Conservation (phyloP, 92 coral and sea anemone genomes). For the Nematostella vectensis region DNA sequence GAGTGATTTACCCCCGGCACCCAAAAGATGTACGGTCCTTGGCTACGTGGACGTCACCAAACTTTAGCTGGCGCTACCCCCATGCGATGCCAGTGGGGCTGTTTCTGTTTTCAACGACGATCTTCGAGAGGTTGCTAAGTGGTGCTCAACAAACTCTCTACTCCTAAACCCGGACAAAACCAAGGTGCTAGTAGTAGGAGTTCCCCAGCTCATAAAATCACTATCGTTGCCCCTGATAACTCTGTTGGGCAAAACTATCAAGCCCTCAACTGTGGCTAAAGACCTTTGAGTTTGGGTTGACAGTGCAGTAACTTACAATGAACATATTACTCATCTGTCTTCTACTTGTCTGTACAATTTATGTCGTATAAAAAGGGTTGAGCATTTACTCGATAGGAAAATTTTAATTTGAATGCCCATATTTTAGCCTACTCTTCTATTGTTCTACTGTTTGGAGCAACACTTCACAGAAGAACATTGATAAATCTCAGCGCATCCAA, state of each 20-base stretch:
- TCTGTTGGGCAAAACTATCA: slow-evolving; percentile 35
- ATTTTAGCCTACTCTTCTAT: slow-evolving; percentile 28
- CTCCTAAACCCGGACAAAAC: slow-evolving; percentile 42
- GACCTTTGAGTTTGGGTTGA: slow-evolving; percentile 42
- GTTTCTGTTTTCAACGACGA: slow-evolving; percentile 20
- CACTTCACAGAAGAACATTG: slow-evolving; percentile 28
- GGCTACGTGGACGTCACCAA: slow-evolving; percentile 45
- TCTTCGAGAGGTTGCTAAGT: slow-evolving; percentile 14
- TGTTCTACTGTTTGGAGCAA: slow-evolving; percentile 47
- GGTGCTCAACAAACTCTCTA: slow-evolving; percentile 33
- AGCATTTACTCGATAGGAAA: slow-evolving; percentile 35
- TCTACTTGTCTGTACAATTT: slow-evolving; percentile 30
- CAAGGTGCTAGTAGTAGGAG: slow-evolving; percentile 42
- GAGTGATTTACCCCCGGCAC: slow-evolving; percentile 31
- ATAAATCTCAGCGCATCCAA: slow-evolving; percentile 36
- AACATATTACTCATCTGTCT: slow-evolving; percentile 32
- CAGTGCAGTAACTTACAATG: slow-evolving; percentile 18
- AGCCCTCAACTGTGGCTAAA: slow-evolving; percentile 27
- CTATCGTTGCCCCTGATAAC: slow-evolving; percentile 22
- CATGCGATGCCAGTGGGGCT: slow-evolving; percentile 9
- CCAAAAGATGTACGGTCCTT: too few relatives aligned
- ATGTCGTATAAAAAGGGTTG: slow-evolving; percentile 33
- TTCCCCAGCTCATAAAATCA: slow-evolving; percentile 24
- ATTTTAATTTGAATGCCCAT: slow-evolving; percentile 24
- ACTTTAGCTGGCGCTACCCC: slow-evolving; percentile 17